phyloP scores from a whole-genome alignment of 2,888 invertebrate genomes.

The Chymomyza procnemis region DNA sequence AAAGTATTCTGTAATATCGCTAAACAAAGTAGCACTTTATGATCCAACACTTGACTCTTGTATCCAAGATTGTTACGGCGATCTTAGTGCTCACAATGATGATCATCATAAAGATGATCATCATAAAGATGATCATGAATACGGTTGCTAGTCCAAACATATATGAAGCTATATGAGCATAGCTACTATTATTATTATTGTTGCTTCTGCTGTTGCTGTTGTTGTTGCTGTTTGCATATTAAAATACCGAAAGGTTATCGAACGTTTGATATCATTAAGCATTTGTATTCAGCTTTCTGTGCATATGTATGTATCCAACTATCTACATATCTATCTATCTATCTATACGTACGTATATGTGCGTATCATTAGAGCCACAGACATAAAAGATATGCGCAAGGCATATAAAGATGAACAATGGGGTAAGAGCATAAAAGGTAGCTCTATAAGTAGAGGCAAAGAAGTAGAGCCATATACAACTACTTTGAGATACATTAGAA shows the following conservation, averaged over 20 bases:
- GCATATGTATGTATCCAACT: constrained; percentile 26
- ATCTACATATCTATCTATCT: constrained; percentile 30
- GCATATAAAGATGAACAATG: constrained; percentile 65
- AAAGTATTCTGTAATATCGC: too few species aligned
- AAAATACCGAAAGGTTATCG: constrained; percentile 73
- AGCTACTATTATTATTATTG: constrained; percentile 10
- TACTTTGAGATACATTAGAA: background rate
- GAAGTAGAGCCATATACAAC: background rate
- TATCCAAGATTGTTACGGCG: background rate
- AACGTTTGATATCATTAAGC: constrained; percentile 75
- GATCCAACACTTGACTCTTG: background rate
- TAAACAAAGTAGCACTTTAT: background rate
- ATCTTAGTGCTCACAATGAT: constrained; percentile 33
- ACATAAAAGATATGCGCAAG: constrained; percentile 43
- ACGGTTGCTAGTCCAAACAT: background rate
- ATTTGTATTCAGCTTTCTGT: constrained; percentile 54
- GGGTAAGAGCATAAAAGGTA: constrained; percentile 44
- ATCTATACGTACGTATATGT: constrained; percentile 15
- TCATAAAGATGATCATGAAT: background rate
- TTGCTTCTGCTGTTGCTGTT: constrained; percentile 33
- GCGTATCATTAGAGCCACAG: constrained; percentile 51
- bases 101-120: constrained; percentile 25
- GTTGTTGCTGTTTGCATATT: constrained; percentile 61
- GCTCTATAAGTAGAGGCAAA: constrained; percentile 24
- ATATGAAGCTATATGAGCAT: background rate